Conservation (phyloP, 2,113 vertebrate genomes). For the Notarius lentiginosus region DNA sequence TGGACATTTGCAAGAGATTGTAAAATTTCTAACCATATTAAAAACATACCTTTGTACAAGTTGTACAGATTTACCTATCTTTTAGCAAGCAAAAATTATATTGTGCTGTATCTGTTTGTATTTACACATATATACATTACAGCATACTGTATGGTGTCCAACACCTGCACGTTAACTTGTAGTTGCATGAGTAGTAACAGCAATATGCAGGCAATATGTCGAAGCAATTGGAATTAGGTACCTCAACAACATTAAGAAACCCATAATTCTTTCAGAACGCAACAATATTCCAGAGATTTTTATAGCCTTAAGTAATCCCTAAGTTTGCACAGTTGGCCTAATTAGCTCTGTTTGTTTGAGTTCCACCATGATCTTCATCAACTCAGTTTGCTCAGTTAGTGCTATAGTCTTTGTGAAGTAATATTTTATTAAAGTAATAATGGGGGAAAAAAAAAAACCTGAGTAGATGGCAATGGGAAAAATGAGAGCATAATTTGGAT, state of each 20-base stretch:
- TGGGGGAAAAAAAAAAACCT: background rate
- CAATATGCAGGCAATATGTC: background rate
- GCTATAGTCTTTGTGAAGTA: background rate
- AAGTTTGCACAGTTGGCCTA: background rate
- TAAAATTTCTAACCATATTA: background rate
- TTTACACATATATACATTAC: background rate
- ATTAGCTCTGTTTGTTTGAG: background rate
- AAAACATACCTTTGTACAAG: background rate
- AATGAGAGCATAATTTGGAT: background rate
- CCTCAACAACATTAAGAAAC: background rate
- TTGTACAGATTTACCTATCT: background rate
- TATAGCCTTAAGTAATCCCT: background rate
- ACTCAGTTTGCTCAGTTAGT: background rate
- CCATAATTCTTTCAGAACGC: background rate
- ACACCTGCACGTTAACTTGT: background rate
- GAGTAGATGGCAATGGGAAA: background rate
- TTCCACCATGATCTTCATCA: background rate
- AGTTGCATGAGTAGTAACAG: background rate
- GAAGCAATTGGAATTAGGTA: background rate
- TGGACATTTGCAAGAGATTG: background rate
- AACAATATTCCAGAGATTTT: background rate
- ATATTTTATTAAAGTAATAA: background rate
- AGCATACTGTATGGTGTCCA: too few species aligned
- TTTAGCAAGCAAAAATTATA: background rate
- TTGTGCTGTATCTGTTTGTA: background rate